Evolutionary conservation across 2,113 vertebrate species (phyloP), one percentile per base, ranked within the genome.

Genomic region (Burhinus bistriatus): DNA sequence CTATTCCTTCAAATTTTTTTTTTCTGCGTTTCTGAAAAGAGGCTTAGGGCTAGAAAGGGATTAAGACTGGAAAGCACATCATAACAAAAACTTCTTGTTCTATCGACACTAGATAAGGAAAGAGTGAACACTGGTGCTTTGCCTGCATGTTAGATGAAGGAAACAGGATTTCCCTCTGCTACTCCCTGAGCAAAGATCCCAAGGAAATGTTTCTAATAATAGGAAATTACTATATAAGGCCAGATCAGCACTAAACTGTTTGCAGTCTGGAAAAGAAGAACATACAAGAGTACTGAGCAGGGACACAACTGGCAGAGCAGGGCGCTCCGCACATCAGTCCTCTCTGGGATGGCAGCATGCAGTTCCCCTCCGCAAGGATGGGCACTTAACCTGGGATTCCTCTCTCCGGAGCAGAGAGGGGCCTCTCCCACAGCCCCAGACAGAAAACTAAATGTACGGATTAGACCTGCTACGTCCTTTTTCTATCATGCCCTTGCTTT

Each of bases 91-190:
- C 88, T 92, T 71, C 79, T 86, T 90, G 83, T 92, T 90, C 96
- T 36, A 90, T 51, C 5, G 12, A 72, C 89, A 61, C 7, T 26
- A 95, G 96, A 94, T 94, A 91, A 94, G 70, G 75, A 79, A 95
- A 38, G 96, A 96, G 84, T 52, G 96, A 95, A 51, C 68, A 61
- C 75, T 87, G 89, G 52, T 88, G 91, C 91, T 96, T 20, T 9
- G 94, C 93, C 95, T 96, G 91, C 89, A 78, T 76, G 73, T 78
- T 70, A 64, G 73, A 88, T 44, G 96, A 66, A 97, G 97, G 97
- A 98, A 98, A 97, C 97, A 98, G 98, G 98, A 98, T 98, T 98
- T 98, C 97, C 98, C 97, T 89, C 94, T 93, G 92, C 82, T 96
- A 95, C 96, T 97, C 97, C 94, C 96, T 82, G 70, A 96, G 93